Base-by-base conservation (phyloP, 2,113 vertebrate genomes). In the Brachyhypopomus gauderio region DNA sequence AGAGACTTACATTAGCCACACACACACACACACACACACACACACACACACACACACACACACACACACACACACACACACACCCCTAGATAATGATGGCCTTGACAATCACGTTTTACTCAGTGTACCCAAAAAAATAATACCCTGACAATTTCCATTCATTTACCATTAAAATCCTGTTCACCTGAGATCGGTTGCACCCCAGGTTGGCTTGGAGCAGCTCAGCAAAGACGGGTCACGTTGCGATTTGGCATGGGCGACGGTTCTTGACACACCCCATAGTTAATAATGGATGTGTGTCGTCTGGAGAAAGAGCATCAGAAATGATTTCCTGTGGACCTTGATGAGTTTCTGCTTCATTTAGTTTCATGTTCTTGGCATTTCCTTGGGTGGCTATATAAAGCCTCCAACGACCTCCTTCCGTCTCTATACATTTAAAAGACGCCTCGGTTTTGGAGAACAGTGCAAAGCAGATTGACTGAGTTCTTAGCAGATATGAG, bases 221-320 rank as follows among this genome's bases (percentile, higher is more conserved):
- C 48, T 67, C 27, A 72, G 36, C 45, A 14, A 52, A 52, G 76
- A 79, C 60, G 45, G 34, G n/a, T 64, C 75, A 63, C 38, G 3
- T 70, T 58, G 20, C 59, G 78, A 27, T 12, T 6, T 77, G 41
- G 5, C 25, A 72, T 62, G 78, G 34, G 27, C 56, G n/a, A 17
- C 36, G 45, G 52, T 38, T 64, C 72, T 66, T 80, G 69, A 66
- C 78, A 66, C 58, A 58, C 48, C n/a, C 55, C 60, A 12, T 74
- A 75, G 74, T 85, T 82, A 80, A 85, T 86, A 82, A 80, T 82
- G 71, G 72, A 83, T 82, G 69, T 67, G 38, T 69, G 77, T 84
- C 64, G 66, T 73, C 82, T 83, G 78, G 48, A 78, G 64, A 72
- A 17, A 36, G 66, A 67, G 34, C 48, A 73, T 64, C 66, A 75